Percentiles rank a stretch among this genome's conserved stretches.
These are phyloP conservation scores for Lathamus discolor DNA, from an alignment of 2,113 vertebrate genomes.

Conservation along the genomic window DNA sequence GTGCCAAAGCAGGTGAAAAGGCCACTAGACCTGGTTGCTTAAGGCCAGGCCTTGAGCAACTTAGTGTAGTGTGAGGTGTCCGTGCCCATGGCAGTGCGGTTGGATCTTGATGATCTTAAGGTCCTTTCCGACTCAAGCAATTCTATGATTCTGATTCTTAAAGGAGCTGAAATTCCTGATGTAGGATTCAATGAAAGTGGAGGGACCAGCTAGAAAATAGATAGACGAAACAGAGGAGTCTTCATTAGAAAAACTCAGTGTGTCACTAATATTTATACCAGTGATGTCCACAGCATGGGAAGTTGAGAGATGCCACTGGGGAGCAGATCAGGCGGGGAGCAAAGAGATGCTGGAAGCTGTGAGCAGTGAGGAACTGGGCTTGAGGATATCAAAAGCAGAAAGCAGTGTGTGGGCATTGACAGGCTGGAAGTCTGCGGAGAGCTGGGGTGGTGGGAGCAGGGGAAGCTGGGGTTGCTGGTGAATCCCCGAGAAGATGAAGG, in stretches of 20 bases:
- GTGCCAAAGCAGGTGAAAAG: background rate
- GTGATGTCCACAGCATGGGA: background rate
- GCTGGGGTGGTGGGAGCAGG: background rate
- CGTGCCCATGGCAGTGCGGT: background rate
- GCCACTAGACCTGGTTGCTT: background rate
- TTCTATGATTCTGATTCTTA: background rate
- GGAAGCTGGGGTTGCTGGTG: accelerated
- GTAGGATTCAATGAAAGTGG: accelerated
- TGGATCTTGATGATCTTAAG: background rate
- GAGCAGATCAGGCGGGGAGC: background rate
- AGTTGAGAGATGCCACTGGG: background rate
- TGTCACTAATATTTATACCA: background rate
- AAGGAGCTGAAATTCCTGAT: background rate
- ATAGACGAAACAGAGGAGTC: background rate
- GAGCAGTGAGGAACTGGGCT: background rate
- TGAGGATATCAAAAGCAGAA: accelerated
- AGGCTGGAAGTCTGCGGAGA: background rate
- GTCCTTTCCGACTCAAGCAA: background rate
- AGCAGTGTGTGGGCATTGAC: accelerated
- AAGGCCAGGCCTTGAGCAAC: background rate
- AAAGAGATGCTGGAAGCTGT: background rate
- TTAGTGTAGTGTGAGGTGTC: background rate
- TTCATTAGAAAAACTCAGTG: background rate
- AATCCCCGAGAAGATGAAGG: background rate
- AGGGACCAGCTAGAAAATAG: background rate